A percentile compares a stretch with the other conserved stretches of the same genome.
Conservation (phyloP, 2,888 invertebrate species). For the Linnaemya vulpina region DNA sequence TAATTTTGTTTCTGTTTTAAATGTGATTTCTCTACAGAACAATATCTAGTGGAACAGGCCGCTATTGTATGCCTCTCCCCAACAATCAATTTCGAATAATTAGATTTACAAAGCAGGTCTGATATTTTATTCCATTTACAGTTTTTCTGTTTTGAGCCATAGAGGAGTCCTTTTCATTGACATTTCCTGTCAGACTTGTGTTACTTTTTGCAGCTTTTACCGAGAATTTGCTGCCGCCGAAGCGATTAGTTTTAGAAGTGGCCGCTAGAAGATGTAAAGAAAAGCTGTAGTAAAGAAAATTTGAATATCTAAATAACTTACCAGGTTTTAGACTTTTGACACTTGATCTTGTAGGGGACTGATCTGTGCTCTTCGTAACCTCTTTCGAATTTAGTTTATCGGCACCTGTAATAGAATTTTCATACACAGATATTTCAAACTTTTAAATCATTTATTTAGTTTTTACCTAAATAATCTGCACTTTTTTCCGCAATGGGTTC, state of each 20-base stretch:
- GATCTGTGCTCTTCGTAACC: background rate
- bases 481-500: background rate
- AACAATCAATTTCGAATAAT: background rate
- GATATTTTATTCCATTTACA: background rate
- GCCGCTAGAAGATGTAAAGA: background rate
- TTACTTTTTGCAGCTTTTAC: background rate
- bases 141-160: background rate
- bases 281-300: background rate
- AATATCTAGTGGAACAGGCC: too few species aligned
- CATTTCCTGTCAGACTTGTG: background rate
- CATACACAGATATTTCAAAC: background rate
- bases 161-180: background rate
- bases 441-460: background rate
- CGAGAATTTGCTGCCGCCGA: background rate
- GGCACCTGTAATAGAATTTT: background rate
- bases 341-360: conserved; percentile 26
- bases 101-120: background rate
- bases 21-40: too few species aligned
- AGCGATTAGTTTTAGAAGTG: background rate
- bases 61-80: too few species aligned
- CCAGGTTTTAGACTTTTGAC: conserved; percentile 11
- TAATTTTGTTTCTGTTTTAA: too few species aligned
- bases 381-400: background rate
- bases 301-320: conserved; percentile 16
- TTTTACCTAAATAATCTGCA: conserved; percentile 15